These are phyloP conservation scores for Eurois occulta DNA, from an alignment of 2,888 invertebrate genomes.

Conservation along the genomic window DNA sequence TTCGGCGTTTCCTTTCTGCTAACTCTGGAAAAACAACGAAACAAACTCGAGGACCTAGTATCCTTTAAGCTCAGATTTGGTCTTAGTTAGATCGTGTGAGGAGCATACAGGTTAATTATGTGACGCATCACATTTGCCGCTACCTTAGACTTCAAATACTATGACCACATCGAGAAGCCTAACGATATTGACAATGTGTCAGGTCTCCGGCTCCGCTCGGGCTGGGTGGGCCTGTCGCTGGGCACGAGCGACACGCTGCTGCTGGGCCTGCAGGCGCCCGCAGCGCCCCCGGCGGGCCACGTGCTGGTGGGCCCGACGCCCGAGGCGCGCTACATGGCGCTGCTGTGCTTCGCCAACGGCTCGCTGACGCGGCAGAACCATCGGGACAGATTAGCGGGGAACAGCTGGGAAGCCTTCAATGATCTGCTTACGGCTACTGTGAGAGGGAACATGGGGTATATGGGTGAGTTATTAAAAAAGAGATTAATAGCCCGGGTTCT, in stretches of 20 bases:
- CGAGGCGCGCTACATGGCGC: conserved; percentile 95
- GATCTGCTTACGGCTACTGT: conserved; percentile 95
- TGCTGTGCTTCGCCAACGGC: conserved; percentile 98
- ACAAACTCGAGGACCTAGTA: background rate
- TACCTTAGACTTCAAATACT: background rate
- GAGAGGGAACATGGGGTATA: conserved; percentile 97
- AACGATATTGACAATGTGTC: background rate
- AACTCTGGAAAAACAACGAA: background rate
- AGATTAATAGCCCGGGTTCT: no score
- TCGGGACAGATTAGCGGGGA: conserved; percentile 93
- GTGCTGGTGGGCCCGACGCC: conserved; percentile 96
- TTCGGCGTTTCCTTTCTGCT: background rate
- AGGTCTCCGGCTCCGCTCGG: conserved; percentile 95
- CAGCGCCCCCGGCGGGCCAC: conserved; percentile 94
- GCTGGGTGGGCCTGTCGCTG: conserved; percentile 96
- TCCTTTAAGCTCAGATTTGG: background rate
- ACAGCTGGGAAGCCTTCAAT: conserved; percentile 96
- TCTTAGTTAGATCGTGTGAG: background rate
- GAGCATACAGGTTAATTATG: background rate
- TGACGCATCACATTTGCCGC: background rate
- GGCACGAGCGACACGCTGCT: conserved; percentile 99
- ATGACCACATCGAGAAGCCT: background rate
- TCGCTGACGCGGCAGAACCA: conserved; percentile 97
- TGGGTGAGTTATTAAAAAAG: conserved; percentile 91
- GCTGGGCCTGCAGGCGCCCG: conserved; percentile 93